Evolutionary conservation across 2,888 invertebrate genomes (phyloP), one percentile per base, ranked within the genome.

Genomic region (Lycocerus yunnanus): DNA sequence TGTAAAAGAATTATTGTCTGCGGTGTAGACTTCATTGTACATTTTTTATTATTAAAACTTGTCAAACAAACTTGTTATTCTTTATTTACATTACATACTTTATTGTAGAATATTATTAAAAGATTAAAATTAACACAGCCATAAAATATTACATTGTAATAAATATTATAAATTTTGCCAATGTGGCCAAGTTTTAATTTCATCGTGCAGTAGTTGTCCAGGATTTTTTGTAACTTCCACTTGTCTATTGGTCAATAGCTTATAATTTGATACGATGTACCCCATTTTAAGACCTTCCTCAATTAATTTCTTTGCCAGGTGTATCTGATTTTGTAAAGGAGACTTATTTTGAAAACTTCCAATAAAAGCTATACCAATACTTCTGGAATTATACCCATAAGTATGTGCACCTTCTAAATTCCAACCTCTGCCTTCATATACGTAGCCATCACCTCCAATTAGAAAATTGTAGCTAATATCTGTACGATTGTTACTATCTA

Each of bases 401-500:
- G 94, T 90, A 81, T 95, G 94, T 0, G 94, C 92, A 0, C 95
- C 95, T 59, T 91, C 88, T 75, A 86, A 86, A 78, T 92, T 90
- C 95, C 95, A 95, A 1, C 94, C 94, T 0, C 93, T 93, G 0
- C 93, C 94, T 79, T 90, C 90, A 84, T 94, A 95, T 0, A 91
- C 92, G 9, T 90, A 89, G 0, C 94, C 94, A 83, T 94, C 94
- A 8, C 94, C 94, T 0, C 94, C 95, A 2, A 95, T 90, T 3
- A 95, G 86, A 80, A 94, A 96, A 83, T 93, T 95, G 84, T 94
- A 95, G 0, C 89, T 92, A 20, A 94, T 94, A 82, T 95, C 94
- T 74, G 87, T 88, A 89, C 92, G 92, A 0, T 88, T 84, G 69
- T 85, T 86, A 14, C 89, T 89, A 80, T 93, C 93, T 27, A 95